Conservation (phyloP, 2,113 vertebrate species). For the Phasianus colchicus region DNA sequence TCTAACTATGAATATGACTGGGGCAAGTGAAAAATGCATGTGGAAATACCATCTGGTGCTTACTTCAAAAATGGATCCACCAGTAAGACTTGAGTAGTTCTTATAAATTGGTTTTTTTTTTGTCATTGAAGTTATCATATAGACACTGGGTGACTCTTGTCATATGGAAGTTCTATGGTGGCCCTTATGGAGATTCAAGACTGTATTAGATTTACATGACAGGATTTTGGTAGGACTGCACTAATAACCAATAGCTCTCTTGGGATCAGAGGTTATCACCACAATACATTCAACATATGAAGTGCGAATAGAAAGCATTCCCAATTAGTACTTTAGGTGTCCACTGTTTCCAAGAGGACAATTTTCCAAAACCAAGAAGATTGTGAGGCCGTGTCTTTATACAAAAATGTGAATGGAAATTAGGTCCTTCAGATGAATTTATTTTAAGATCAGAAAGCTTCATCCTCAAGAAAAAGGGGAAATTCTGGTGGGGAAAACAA, state of each 20-base stretch:
- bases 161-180: neutral
- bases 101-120: neutral
- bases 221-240: neutral
- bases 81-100: neutral
- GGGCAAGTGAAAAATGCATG: neutral
- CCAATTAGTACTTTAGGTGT: rapidly evolving
- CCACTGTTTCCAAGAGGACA: neutral
- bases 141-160: neutral
- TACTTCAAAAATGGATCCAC: neutral
- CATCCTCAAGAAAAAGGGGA: neutral
- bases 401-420: neutral
- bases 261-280: neutral
- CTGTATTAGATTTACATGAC: neutral
- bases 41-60: neutral
- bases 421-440: neutral
- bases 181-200: neutral
- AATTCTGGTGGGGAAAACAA: neutral
- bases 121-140: too few relatives aligned
- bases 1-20: neutral
- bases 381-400: neutral
- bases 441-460: neutral
- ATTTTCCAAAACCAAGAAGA: neutral
- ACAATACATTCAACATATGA: neutral
- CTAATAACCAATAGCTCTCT: neutral
- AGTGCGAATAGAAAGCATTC: neutral